Evolutionary conservation across 1,140 invertebrate species (phyloP), one percentile per base, ranked within the genome.

Genomic region (Sarcophaga bullata): DNA sequence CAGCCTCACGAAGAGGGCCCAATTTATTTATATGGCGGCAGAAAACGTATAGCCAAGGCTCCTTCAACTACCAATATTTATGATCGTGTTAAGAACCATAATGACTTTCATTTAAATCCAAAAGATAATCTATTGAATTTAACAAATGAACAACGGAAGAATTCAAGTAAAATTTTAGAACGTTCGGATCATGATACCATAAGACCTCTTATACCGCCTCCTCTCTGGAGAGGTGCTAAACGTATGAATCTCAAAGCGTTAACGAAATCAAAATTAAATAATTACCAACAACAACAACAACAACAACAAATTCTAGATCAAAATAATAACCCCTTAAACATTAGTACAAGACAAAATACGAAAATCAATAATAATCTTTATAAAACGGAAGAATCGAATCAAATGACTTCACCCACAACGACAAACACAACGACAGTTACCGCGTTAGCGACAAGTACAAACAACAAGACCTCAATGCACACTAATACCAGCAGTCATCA

Each of bases 11-110:
- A 89, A 73, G 88, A 89, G 84, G 88, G 88, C 49, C 86, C 88
- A 0, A 86, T 89, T 13, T 89, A 89, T 49, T 87, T 89, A 87
- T 89, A 89, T 80, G 88, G 88, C n/a, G 88, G 88, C 72, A 85
- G 88, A 6, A 84, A 86, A 49, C 86, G 88, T 48, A 88, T 89
- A 50, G 83, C 84, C 73, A 89, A 89, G 58, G 82, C 86, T 78
- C 87, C 86, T 8, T 81, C 86, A 47, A 80, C 86, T n/a, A 81
- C 83, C 19, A 89, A 88, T 81, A 85, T 89, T 73, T 89, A 89
- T 84, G 88, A 89, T 81, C 86, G 87, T 46, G 84, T 89, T 76
- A 86, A 86, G 47, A 68, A 9, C 4, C 52, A 81, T 11, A 37
- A 25, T 15, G 52, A 62, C 3, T 47, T 81, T 8, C 11, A 9